Percentiles rank a stretch among this genome's conserved stretches.
phyloP scores from a whole-genome alignment of 2,888 invertebrate species.

The Melipona bicolor region DNA sequence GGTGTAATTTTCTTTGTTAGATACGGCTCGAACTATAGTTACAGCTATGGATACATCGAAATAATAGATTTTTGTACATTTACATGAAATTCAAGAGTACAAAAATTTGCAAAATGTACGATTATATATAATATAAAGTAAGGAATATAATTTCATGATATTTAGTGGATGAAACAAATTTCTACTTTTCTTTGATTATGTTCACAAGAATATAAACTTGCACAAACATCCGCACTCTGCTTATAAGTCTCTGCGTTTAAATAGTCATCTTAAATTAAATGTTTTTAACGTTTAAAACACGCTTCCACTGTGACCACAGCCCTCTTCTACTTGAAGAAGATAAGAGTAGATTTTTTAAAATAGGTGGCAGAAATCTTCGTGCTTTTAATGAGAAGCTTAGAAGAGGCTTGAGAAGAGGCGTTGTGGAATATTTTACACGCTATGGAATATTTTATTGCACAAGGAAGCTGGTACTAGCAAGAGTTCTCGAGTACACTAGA shows the following conservation, averaged over 20 bases:
- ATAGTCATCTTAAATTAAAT: background rate
- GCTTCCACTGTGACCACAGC: background rate
- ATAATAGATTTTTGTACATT: background rate
- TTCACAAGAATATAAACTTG: too few relatives aligned
- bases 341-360: background rate
- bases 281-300: background rate
- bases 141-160: too few relatives aligned
- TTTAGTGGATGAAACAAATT: too few relatives aligned
- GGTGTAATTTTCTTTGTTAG: background rate
- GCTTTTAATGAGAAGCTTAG: background rate
- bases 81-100: too few relatives aligned
- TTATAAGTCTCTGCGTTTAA: too few relatives aligned
- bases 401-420: background rate
- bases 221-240: too few relatives aligned
- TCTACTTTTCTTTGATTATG: too few relatives aligned
- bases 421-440: background rate
- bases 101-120: too few relatives aligned
- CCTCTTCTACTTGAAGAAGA: background rate
- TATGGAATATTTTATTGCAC: conserved; percentile 21
- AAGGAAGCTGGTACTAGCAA: conserved; percentile 27
- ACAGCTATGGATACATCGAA: background rate
- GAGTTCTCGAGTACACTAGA: conserved; percentile 30
- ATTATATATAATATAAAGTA: too few relatives aligned
- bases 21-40: background rate
- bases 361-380: background rate